Conservation (phyloP, 1,140 invertebrate species). For the Drosophila athabasca region DNA sequence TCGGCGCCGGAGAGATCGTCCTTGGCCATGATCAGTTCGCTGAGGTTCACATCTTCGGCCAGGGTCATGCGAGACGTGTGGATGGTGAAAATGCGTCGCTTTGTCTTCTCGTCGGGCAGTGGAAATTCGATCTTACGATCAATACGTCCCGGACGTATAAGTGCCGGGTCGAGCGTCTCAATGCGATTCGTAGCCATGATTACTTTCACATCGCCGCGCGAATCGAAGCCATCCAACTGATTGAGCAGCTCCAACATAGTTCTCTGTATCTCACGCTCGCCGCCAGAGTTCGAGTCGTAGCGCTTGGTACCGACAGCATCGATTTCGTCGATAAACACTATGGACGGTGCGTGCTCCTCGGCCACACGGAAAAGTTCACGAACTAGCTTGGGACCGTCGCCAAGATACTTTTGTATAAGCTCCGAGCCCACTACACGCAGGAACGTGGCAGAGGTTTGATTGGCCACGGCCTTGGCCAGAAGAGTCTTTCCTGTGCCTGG, state of each 20-base stretch:
- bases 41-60: slow-evolving; percentile 98
- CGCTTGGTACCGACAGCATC: slow-evolving; percentile 99
- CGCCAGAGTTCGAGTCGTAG: slow-evolving; percentile 99
- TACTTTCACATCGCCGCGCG: slow-evolving; percentile 97
- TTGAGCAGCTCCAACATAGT: slow-evolving; percentile 99
- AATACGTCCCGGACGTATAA: slow-evolving; percentile 99
- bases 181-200: slow-evolving; percentile 99
- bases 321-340: slow-evolving; percentile 99
- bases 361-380: slow-evolving; percentile 98
- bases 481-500: slow-evolving; percentile 99
- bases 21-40: slow-evolving; percentile 99
- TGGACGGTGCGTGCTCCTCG: slow-evolving; percentile 99
- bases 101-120: slow-evolving; percentile 99
- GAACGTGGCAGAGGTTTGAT: slow-evolving; percentile 99
- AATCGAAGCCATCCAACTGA: slow-evolving; percentile 99
- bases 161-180: slow-evolving; percentile 98
- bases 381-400: slow-evolving; percentile 99
- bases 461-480: slow-evolving; percentile 99
- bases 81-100: slow-evolving; percentile 98
- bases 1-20: slow-evolving; percentile 99
- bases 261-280: slow-evolving; percentile 99
- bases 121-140: slow-evolving; percentile 99
- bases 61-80: slow-evolving; percentile 99
- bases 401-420: slow-evolving; percentile 97
- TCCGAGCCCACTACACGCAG: slow-evolving; percentile 99